A percentile compares a stretch with the other conserved stretches of the same genome.
These are phyloP conservation scores for Leptinotarsa juncta DNA, from an alignment of 2,888 invertebrate species.

Conservation along the genomic window DNA sequence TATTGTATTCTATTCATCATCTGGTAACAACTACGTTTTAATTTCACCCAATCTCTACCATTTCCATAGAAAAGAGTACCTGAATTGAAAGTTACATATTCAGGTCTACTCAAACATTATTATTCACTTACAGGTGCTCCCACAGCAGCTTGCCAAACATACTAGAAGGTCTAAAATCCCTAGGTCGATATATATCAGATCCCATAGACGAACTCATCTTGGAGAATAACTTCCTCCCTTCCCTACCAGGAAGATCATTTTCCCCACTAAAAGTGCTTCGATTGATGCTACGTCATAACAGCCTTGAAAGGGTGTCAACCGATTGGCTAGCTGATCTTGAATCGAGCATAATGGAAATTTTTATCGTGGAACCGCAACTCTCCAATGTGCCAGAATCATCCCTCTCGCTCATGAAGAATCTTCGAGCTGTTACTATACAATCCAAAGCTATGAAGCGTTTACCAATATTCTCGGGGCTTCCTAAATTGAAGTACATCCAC, in stretches of 20 bases:
- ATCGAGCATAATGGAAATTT: conserved; percentile 82
- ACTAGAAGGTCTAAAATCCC: conserved; percentile 77
- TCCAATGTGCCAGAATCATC: conserved; percentile 84
- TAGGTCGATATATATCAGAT: conserved; percentile 74
- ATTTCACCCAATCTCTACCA: no score
- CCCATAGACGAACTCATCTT: conserved; percentile 88
- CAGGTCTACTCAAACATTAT: not conserved
- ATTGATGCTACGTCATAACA: conserved; percentile 86
- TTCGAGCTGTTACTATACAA: conserved; percentile 87
- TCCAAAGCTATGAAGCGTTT: conserved; percentile 80
- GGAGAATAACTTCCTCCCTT: conserved; percentile 88
- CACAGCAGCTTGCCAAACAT: conserved; percentile 87
- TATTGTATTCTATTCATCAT: no score
- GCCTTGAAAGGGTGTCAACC: conserved; percentile 82
- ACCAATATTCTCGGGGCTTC: conserved; percentile 78
- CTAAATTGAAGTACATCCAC: conserved; percentile 78
- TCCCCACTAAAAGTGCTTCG: conserved; percentile 80
- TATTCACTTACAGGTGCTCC: conserved; percentile 80
- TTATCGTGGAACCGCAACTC: conserved; percentile 85
- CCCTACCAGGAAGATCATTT: conserved; percentile 85
- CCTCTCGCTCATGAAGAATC: conserved; percentile 76
- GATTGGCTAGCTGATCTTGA: conserved; percentile 86
- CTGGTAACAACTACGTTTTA: no score
- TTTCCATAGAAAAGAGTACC: no score
- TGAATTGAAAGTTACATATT: no score